Evolutionary conservation across 2,888 invertebrate genomes (phyloP), one percentile per base, ranked within the genome.

Genomic region (Platycheirus albimanus): DNA sequence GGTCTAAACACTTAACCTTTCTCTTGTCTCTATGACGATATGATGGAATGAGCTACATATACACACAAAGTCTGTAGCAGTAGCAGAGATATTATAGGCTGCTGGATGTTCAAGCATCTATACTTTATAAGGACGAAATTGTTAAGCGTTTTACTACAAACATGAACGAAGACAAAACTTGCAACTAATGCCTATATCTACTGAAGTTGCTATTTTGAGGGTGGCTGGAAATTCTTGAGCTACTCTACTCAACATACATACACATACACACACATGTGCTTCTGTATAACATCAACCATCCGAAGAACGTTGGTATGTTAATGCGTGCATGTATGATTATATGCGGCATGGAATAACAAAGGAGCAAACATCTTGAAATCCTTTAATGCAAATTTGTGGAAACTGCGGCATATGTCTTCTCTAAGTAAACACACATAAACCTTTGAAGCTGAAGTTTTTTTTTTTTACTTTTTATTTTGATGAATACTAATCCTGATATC

Each of bases 361-460:
- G 72, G 67, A 77, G 72, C 69, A 78, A 78, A 83, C 78, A 83
- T 69, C 69, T 83, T 64, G 74, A 66, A 83, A 83, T 83, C 78
- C 78, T 78, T 83, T 83, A 83, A 83, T 83, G 78, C 83, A 83
- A 83, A 83, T 83, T 83, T 83, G 78, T 83, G 83, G 83, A 78
- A 77, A 83, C 56, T 83, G 78, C 56, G 83, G 69, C 78, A 78
- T 78, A 54, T 83, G 83, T 74, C 52, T 69, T 17, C n/a, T n/a
- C n/a, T 51, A 45, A 36, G 41, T 52, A 72, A 63, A 78, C 77
- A 83, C 38, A 13, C 7, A 24, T 49, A 64, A 64, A 30, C 49
- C 52, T 51, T 71, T 61, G n/a, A 3, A 33, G 3, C 52, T 24
- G 30, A 36, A 17, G 6, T 10, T 1, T 24, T 15, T 51, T 4